These are phyloP conservation scores for Novumbra hubbsi DNA, from an alignment of 2,797 vertebrate genomes.

Conservation along the genomic window DNA sequence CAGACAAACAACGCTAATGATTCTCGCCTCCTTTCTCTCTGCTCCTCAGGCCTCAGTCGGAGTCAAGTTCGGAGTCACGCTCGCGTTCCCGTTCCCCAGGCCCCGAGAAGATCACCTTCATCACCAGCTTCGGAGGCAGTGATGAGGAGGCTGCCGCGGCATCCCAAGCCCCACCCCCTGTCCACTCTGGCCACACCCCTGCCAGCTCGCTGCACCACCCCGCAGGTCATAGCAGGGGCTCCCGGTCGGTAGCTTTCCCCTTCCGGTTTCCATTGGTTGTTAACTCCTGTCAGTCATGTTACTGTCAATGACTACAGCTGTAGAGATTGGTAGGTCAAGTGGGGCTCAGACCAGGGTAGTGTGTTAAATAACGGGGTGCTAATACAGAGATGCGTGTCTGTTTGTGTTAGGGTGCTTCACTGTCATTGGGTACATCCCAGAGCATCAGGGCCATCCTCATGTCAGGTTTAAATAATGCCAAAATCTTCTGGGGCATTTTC, in stretches of 20 bases:
- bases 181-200: constrained; percentile 71
- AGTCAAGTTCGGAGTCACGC: constrained; percentile 86
- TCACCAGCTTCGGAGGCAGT: constrained; percentile 95
- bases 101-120: constrained; percentile 94
- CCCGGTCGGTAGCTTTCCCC: constrained; percentile 96
- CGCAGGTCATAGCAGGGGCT: constrained; percentile 91
- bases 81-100: constrained; percentile 84
- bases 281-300: constrained; percentile 57
- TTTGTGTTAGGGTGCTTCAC: background rate
- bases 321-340: constrained; percentile 49
- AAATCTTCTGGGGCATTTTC: no score
- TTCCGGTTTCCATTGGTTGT: constrained; percentile 72
- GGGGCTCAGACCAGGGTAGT: constrained; percentile 14
- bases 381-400: background rate
- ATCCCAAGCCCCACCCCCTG: constrained; percentile 56
- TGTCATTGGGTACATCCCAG: background rate
- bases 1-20: no score
- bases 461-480: no score
- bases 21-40: background rate
- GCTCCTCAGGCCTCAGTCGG: constrained; percentile 80
- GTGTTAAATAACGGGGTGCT: background rate
- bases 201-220: constrained; percentile 78
- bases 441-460: background rate
- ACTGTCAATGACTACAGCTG: constrained; percentile 50
- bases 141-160: constrained; percentile 81